These are phyloP conservation scores for Timema cristinae DNA, from an alignment of 2,888 invertebrate genomes.

Conservation along the genomic window DNA sequence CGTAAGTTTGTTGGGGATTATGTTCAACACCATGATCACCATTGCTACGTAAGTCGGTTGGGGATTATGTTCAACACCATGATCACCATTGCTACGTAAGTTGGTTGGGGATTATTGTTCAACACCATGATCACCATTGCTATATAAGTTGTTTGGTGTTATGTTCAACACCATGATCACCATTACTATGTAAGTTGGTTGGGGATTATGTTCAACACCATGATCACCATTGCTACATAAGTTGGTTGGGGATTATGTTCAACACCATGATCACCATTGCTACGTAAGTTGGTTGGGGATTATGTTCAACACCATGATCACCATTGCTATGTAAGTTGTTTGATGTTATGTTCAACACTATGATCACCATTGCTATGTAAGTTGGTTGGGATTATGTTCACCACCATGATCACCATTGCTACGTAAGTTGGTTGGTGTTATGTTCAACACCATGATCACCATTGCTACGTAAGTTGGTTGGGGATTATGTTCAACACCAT, in stretches of 20 bases:
- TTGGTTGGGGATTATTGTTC: conserved; percentile 52
- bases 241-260: conserved; percentile 65
- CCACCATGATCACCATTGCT: conserved; percentile 74
- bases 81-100: conserved; percentile 69
- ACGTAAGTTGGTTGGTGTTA: conserved; percentile 64
- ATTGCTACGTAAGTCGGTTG: conserved; percentile 62
- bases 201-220: conserved; percentile 74
- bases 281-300: conserved; percentile 61
- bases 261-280: conserved; percentile 78
- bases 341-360: conserved; percentile 74
- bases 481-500: conserved; percentile 75
- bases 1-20: conserved; percentile 62
- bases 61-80: conserved; percentile 75
- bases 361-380: conserved; percentile 71
- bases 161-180: conserved; percentile 79
- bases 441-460: conserved; percentile 78
- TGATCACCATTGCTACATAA: conserved; percentile 71
- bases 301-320: conserved; percentile 76
- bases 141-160: conserved; percentile 64
- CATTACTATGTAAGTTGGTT: conserved; percentile 61
- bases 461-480: conserved; percentile 62
- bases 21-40: conserved; percentile 78
- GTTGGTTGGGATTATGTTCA: conserved; percentile 70
- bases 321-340: conserved; percentile 67
- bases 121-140: conserved; percentile 78